A percentile compares a stretch with the other conserved stretches of the same genome.
phyloP scores from a whole-genome alignment of 2,797 vertebrate species.

The Parauchenoglanis ngamensis region DNA sequence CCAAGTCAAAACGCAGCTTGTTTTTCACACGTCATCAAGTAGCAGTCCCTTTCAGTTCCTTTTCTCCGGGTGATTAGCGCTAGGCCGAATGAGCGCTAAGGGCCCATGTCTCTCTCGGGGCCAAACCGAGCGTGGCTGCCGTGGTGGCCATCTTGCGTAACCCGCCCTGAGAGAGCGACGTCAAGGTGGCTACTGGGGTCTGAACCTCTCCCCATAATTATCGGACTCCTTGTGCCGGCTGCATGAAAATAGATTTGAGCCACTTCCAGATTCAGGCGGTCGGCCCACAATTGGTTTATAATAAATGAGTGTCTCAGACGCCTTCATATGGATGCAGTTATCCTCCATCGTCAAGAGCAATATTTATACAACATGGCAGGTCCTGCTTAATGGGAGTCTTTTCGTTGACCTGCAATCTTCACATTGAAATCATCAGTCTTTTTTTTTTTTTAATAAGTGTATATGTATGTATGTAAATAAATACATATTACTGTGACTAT shows the following conservation, averaged over 20 bases:
- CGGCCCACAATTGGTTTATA: conserved; percentile 78
- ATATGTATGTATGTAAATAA: conserved; percentile 61
- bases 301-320: conserved; percentile 78
- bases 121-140: conserved; percentile 56
- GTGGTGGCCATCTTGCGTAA: conserved; percentile 69
- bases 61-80: conserved; percentile 33
- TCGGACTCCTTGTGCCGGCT: conserved; percentile 73
- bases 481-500: conserved; percentile 45
- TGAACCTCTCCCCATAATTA: conserved; percentile 79
- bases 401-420: conserved; percentile 70
- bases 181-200: conserved; percentile 79
- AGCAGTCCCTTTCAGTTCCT: not conserved
- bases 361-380: conserved; percentile 70
- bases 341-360: conserved; percentile 65
- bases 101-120: conserved; percentile 38
- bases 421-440: conserved; percentile 65
- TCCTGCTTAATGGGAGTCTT: conserved; percentile 72
- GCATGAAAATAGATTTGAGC: conserved; percentile 77
- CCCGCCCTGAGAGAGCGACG: conserved; percentile 78
- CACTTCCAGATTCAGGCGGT: conserved; percentile 69
- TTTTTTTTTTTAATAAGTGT: conserved; percentile 41
- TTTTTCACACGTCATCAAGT: not conserved
- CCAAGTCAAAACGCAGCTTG: not conserved
- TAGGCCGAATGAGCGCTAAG: not conserved
- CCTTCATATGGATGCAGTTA: conserved; percentile 80